Evolutionary conservation across 2,888 invertebrate genomes (phyloP), one percentile per base, ranked within the genome.

Genomic region (Brachylomia viminalis): DNA sequence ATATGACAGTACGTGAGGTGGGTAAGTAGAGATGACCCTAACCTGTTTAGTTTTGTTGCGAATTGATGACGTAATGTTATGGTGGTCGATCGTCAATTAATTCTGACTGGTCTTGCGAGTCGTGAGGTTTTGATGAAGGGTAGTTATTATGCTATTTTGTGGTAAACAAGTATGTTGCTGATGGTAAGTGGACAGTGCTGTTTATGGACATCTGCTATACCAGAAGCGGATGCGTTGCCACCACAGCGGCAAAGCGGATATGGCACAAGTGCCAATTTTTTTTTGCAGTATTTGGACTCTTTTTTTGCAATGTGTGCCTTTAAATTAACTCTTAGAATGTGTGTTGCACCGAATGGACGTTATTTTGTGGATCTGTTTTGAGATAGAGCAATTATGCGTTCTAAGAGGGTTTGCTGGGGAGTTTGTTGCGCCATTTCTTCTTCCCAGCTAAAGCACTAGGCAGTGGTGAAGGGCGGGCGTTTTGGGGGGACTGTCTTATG

Each of bases 31-130:
- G 65, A 68, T 86, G 87, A 84, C 87, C 87, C 78, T 87, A 81
- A 87, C 87, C 87, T 81, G 82, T 86, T 87, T 87, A 82, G 77
- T 59, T 80, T 42, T 17, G 72, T 76, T 75, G 82, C 73, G 47
- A 77, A 82, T 86, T 75, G 20, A 67, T 84, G 78, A 79, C 64
- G 82, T 58, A 80, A 77, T 45, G 7, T 23, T 67, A 82, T 77
- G 77, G 75, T 84, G 66, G 69, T 64, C 20, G 15, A 0, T n/a
- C 30, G 15, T 15, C 20, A n/a, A 2, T 30, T 49, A 20, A 10
- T 27, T 23, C 56, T 62, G n/a, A 27, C 0, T 23, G 8, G 13
- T 45, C 10, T 4, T 11, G 17, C 49, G 42, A 38, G 20, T 42
- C 42, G 0, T 42, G 42, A 10, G 33, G 7, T 33, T 33, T 33